Base-by-base conservation (phyloP, 2,888 invertebrate species). In the Mamestra brassicae region DNA sequence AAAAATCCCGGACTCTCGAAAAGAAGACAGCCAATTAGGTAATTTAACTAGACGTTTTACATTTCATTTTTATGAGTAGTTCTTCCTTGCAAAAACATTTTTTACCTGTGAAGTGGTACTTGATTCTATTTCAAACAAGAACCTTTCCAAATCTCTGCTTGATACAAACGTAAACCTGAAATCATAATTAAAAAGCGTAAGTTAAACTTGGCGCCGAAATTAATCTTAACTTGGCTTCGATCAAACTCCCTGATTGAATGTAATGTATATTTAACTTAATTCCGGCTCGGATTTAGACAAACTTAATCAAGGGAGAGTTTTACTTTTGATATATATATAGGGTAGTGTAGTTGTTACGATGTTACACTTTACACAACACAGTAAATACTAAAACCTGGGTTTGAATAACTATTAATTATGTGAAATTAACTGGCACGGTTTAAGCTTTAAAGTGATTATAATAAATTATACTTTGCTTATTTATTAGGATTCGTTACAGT, bases 191-290 rank as follows among this genome's bases (percentile, higher is more conserved):
- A 81, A 74, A 77, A 66, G 47, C 17, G 15, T 65, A 74, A 70
- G 55, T 52, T 61, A 70, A 79, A 83, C 66, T 57, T 13, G 0
- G 34, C 42, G 38, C 54, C 54, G 45, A 74, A 84, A 79, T 83
- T 76, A 84, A 80, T 84, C 73, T 63, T 26, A 68, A 76, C 66
- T 77, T 66, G 62, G 61, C 70, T 86, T 68, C 71, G 74, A 84
- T 86, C 67, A 76, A 84, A 79, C 54, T 79, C 65, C 54, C 70
- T 74, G 71, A 86, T 86, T 81, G 66, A 74, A 76, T 72, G 47
- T 77, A 74, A 79, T 71, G 76, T 81, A 68, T 79, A 81, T 81
- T 81, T 77, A 85, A 81, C 75, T 86, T 73, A 70, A 76, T 81
- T 74, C 52, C n/a, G 38, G 17, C 58, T 72, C 17, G 2, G 38